Conservation (phyloP, 2,888 invertebrate species). For the Conomelus anceps region DNA sequence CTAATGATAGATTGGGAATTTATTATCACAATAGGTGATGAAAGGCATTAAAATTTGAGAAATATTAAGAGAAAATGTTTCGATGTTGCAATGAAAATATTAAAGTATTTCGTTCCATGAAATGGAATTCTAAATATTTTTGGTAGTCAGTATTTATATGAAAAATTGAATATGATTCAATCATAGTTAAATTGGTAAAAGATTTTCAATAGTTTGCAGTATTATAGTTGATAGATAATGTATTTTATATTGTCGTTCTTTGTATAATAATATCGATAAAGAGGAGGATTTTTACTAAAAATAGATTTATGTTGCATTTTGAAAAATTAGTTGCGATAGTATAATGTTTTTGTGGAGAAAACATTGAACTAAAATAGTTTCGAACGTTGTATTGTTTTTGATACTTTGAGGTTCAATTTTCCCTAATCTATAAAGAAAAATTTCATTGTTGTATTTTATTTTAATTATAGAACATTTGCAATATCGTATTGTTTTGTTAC, state of each 20-base stretch:
- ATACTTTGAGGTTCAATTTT: no score
- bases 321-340: neutral
- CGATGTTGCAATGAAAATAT: neutral
- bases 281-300: neutral
- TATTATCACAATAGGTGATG: no score
- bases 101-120: neutral
- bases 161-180: neutral
- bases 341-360: neutral
- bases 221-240: neutral
- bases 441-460: no score
- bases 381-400: no score
- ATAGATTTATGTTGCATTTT: neutral
- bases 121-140: neutral
- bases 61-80: no score
- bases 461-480: no score
- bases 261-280: neutral
- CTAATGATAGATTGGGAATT: no score
- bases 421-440: no score
- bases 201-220: neutral
- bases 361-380: neutral
- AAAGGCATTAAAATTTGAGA: no score
- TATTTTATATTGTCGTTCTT: neutral
- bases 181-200: neutral
- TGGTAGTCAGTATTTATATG: neutral
- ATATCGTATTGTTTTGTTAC: no score